Percentiles rank a stretch among this genome's conserved stretches.
Conservation (phyloP, 2,797 vertebrate species). For the Falco cherrug region DNA sequence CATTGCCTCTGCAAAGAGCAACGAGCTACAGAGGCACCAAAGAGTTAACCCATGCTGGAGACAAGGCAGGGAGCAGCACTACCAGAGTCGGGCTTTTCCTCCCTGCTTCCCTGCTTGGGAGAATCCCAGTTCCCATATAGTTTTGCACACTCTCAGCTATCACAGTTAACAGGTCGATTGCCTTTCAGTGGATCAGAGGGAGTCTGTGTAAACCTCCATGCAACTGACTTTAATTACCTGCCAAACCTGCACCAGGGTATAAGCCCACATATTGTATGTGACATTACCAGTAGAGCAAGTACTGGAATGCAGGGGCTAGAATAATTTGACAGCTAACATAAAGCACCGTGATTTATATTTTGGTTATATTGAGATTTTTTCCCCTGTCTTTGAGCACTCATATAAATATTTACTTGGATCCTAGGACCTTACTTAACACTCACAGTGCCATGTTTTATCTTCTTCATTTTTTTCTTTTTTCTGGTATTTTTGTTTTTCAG, state of each 20-base stretch:
- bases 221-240: slow-evolving; percentile 70
- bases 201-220: slow-evolving; percentile 54
- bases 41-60: not conserved
- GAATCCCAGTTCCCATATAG: not conserved
- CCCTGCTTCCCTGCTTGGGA: not conserved
- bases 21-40: not conserved
- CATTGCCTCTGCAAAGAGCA: not conserved
- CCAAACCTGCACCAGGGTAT: slow-evolving; percentile 61
- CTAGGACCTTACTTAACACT: slow-evolving; percentile 76
- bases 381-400: slow-evolving; percentile 69
- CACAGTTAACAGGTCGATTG: slow-evolving; percentile 53
- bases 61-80: not conserved
- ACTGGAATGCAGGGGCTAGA: slow-evolving; percentile 63
- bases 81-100: not conserved
- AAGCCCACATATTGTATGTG: slow-evolving; percentile 54
- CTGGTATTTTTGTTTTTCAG: not conserved
- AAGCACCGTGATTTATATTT: slow-evolving; percentile 76
- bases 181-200: slow-evolving; percentile 32
- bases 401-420: slow-evolving; percentile 81
- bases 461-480: not conserved
- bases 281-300: slow-evolving; percentile 67
- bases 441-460: slow-evolving; percentile 46
- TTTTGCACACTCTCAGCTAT: slow-evolving; percentile 19
- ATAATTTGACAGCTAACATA: slow-evolving; percentile 77
- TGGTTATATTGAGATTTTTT: slow-evolving; percentile 69